A percentile compares a stretch with the other conserved stretches of the same genome.
phyloP scores from a whole-genome alignment of 2,113 vertebrate genomes.

The Percina caprodes region DNA sequence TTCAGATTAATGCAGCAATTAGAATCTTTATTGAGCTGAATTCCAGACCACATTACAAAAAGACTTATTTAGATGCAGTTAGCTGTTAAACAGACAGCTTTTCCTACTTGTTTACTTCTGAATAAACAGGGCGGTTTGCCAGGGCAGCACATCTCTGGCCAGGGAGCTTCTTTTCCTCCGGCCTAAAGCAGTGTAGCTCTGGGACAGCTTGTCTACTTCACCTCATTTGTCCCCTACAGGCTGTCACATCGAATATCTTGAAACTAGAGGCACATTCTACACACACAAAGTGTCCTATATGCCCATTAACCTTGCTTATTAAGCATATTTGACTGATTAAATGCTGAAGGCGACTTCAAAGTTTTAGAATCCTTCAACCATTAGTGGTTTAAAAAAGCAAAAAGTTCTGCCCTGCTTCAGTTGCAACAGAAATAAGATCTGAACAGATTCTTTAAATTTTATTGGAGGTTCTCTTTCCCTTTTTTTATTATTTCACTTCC shows the following conservation, averaged over 20 bases:
- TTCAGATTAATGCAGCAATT: neutral
- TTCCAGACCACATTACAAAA: neutral
- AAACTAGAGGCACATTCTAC: neutral
- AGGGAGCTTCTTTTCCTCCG: constrained; percentile 15
- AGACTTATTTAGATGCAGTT: neutral
- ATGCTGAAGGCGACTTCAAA: neutral
- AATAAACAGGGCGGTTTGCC: constrained; percentile 32
- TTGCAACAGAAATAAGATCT: neutral
- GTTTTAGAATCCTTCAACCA: neutral
- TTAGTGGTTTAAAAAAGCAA: neutral
- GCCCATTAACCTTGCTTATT: constrained; percentile 2
- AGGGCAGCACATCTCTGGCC: constrained; percentile 44
- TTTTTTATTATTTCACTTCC: neutral
- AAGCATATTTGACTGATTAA: neutral
- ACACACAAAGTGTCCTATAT: constrained; percentile 1
- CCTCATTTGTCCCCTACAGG: constrained; percentile 46
- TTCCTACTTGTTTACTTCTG: constrained; percentile 45
- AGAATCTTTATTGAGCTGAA: neutral
- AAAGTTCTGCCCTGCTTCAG: neutral
- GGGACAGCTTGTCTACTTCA: constrained; percentile 38
- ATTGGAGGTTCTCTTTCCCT: neutral
- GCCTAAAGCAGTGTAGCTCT: constrained; percentile 16
- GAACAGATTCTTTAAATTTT: neutral
- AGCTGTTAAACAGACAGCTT: constrained; percentile 13
- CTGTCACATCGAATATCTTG: constrained; percentile 48